Conservation (phyloP, 2,113 vertebrate species). For the Actenoides hombroni region DNA sequence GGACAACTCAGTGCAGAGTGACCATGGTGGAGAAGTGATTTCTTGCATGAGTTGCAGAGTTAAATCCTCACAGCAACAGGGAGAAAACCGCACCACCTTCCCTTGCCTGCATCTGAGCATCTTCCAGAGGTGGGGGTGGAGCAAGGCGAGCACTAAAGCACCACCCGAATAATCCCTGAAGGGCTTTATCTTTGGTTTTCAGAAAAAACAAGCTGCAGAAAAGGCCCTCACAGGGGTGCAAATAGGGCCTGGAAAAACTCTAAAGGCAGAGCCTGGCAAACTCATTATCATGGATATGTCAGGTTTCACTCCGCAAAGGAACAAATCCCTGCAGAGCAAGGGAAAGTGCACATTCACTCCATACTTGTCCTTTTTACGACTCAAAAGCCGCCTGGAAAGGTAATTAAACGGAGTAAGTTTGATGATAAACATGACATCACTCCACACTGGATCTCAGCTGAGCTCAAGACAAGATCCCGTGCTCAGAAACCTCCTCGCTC, state of each 20-base stretch:
- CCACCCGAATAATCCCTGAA: not conserved
- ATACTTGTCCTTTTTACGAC: not conserved
- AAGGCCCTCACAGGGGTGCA: not conserved
- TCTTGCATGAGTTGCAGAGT: not conserved
- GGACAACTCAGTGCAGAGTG: fast-evolving
- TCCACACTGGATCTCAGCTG: not conserved
- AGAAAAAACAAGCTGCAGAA: not conserved
- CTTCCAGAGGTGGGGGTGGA: no score
- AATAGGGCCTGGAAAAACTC: not conserved
- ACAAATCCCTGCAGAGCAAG: no score
- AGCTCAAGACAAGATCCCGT: not conserved
- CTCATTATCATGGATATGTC: not conserved
- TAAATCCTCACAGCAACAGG: not conserved
- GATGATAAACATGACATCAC: not conserved
- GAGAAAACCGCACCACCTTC: no score
- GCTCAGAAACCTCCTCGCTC: not conserved
- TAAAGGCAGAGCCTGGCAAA: not conserved
- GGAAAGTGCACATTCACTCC: not conserved
- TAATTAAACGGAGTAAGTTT: not conserved
- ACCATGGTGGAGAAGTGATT: not conserved
- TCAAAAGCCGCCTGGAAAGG: fast-evolving
- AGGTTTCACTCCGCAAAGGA: conserved; percentile 16
- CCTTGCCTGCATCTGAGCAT: not conserved
- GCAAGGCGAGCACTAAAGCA: not conserved
- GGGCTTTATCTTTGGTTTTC: not conserved